Evolutionary conservation across 2,888 invertebrate genomes (phyloP), one percentile per base, ranked within the genome.

Genomic region (Stenodema calcarata): DNA sequence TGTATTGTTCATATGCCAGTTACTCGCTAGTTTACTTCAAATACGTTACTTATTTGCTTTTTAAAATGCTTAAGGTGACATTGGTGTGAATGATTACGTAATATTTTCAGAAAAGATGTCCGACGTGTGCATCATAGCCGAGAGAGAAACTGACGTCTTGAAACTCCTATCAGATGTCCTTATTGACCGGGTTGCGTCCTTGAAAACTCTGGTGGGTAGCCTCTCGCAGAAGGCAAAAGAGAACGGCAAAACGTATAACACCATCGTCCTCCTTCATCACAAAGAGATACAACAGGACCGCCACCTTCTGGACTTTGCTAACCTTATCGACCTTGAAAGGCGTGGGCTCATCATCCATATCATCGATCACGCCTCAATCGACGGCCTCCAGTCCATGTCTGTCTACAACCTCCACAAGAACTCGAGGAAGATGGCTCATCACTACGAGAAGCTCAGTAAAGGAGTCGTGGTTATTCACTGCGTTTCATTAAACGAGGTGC

Each of bases 391-490:
- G 82, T 88, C 86, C 73, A 89, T 89, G 87, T 89, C 89, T 35
- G 89, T 89, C 28, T 90, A 89, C 87, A 89, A 89, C 78, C 87
- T 90, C n/a, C 89, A 90, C 84, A 83, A 89, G 30, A 89, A 88
- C 75, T 89, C 89, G 12, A 87, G 89, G 7, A 89, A 88, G 47
- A 89, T 90, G 89, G 89, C 89, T 12, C 88, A 89, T 35, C 89
- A 90, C 44, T 89, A 90, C 83, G 89, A 89, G 62, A 90, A 90
- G 78, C 87, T 90, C 14, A 88, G 88, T 16, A 90, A 90, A 88
- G 89, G 89, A 14, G 90, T 90, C 28, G 90, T 89, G 47, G 87
- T 90, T 12, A 89, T 90, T 69, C 89, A 90, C 84, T 89, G 89
- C 76, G 82, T 89, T 54, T 89, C 89, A 47, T 88, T 88, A 6